These are phyloP conservation scores for Epirrita christyi DNA, from an alignment of 2,888 invertebrate genomes.

Conservation along the genomic window DNA sequence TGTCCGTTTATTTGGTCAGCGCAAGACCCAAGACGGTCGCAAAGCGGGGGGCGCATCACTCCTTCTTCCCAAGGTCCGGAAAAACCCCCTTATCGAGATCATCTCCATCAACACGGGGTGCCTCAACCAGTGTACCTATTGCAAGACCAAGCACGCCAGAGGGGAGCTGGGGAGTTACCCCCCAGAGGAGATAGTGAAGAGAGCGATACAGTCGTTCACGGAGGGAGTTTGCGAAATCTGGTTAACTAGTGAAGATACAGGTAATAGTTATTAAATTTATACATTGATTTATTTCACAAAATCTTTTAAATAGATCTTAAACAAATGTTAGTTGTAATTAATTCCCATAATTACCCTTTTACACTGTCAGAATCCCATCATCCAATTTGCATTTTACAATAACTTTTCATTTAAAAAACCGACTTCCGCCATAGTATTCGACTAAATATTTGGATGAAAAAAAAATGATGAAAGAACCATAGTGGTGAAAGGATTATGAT, in stretches of 20 bases:
- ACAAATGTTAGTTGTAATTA: too few species aligned
- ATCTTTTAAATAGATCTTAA: too few species aligned
- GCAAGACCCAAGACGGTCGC: constrained; percentile 91
- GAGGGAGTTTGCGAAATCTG: constrained; percentile 98
- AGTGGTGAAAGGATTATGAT: too few species aligned
- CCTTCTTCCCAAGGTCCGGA: constrained; percentile 95
- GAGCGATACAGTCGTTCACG: constrained; percentile 93
- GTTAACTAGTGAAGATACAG: constrained; percentile 99
- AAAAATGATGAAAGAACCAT: too few species aligned
- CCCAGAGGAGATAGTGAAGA: constrained; percentile 93
- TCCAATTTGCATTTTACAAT: too few species aligned
- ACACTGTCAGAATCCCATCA: too few species aligned
- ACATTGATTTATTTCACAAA: too few species aligned
- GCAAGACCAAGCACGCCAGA: constrained; percentile 98
- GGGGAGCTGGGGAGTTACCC: constrained; percentile 98
- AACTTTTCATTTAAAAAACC: too few species aligned
- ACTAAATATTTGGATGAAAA: too few species aligned
- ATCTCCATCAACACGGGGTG: constrained; percentile 98
- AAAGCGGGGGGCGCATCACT: constrained; percentile 95
- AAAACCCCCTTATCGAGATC: constrained; percentile 98
- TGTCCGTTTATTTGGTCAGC: constrained; percentile 90
- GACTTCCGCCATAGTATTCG: too few species aligned
- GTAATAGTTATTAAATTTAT: constrained; percentile 70
- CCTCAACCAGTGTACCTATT: constrained; percentile 99
- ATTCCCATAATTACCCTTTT: too few species aligned